Evolutionary conservation across 1,140 invertebrate genomes (phyloP).

Genomic region (Anadara kagoshimensis): DNA sequence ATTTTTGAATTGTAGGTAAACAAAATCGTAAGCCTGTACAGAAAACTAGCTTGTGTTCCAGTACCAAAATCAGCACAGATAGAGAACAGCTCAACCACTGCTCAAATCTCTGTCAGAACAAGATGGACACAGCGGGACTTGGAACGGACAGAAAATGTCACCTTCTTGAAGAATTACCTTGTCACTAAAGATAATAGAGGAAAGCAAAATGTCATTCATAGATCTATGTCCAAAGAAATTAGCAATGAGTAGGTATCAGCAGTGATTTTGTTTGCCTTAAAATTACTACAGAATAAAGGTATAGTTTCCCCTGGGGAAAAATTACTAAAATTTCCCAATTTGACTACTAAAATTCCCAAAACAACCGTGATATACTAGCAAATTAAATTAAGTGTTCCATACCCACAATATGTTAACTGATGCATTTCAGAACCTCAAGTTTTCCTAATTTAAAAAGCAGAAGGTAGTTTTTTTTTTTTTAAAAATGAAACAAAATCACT

Average conservation of each 20-base stretch:
- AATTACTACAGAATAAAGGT: too few species aligned
- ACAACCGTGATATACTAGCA: too few species aligned
- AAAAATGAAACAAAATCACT: too few species aligned
- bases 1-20: slow-evolving; percentile 48
- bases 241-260: slow-evolving; percentile 39
- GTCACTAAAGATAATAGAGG: slow-evolving; percentile 30
- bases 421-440: too few species aligned
- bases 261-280: too few species aligned
- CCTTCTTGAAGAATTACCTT: slow-evolving; percentile 47
- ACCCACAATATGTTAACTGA: too few species aligned
- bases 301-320: too few species aligned
- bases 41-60: slow-evolving; percentile 41
- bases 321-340: too few species aligned
- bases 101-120: slow-evolving; percentile 32
- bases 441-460: too few species aligned
- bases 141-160: slow-evolving; percentile 60
- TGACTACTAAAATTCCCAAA: too few species aligned
- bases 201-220: slow-evolving; percentile 27
- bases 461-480: too few species aligned
- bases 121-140: slow-evolving; percentile 60
- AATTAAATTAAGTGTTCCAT: too few species aligned
- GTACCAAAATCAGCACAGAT: slow-evolving; percentile 38
- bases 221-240: slow-evolving; percentile 36
- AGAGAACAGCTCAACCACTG: slow-evolving; percentile 20
- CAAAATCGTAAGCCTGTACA: slow-evolving; percentile 46